Evolutionary conservation across 2,797 vertebrate genomes (phyloP), one percentile per base, ranked within the genome.

Genomic region (Thripadectes ignobilis): DNA sequence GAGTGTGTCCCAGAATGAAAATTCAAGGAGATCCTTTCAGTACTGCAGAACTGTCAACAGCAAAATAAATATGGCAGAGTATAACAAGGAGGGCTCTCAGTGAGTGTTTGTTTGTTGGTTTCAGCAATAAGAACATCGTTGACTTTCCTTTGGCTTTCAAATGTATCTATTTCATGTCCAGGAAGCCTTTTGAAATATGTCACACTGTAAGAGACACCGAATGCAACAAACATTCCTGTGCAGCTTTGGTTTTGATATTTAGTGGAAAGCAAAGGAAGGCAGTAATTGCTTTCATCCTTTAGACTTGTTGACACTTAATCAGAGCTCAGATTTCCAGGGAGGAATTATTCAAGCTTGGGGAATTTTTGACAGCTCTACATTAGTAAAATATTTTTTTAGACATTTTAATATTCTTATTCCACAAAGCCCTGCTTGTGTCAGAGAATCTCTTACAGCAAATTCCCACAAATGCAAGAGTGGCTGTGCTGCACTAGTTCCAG

Each of bases 201-300:
- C 74, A 45, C 36, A 12, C 36, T 74, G 41, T 38, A 79, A 85
- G 19, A 89, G 72, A 58, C 17, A 77, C 22, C 7, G 13, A 43
- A 8, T 36, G 43, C 41, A 72, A 34, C 20, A 62, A 95, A 69
- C 57, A 52, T 71, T 79, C 45, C 61, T 57, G 32, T 24, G 32
- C 39, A 93, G 46, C 45, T 80, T 74, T 73, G 17, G 14, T 21
- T 80, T 72, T 57, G 57, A 43, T 93, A 15, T 59, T 82, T 67
- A 43, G 34, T 32, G 43, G 57, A 77, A 89, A 82, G 24, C 27
- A 79, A 77, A 82, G 41, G 39, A 38, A 86, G 10, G 16, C n/a
- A 73, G 59, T 78, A 88, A 76, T 66, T 92, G 77, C 39, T 88
- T 94, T 90, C 29, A 87, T 94, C 78, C n/a, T 86, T 87, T 63